A percentile compares a stretch with the other conserved stretches of the same genome.
Conservation (phyloP, 2,888 invertebrate genomes). For the Scaptomyza polygonia region DNA sequence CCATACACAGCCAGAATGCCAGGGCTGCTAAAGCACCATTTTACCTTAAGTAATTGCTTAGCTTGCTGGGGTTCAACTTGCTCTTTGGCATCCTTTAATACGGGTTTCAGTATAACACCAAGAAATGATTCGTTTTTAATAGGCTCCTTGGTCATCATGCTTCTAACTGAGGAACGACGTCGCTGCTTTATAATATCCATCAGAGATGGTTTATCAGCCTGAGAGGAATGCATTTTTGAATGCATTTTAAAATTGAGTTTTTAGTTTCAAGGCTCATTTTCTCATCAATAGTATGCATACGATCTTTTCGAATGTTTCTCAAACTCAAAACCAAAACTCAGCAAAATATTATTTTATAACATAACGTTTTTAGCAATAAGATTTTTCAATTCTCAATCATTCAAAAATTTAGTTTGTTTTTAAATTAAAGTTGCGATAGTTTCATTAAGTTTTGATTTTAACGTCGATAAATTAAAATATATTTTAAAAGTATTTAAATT, state of each 20-base stretch:
- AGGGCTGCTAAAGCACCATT: not conserved
- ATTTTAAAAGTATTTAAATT: too few relatives aligned
- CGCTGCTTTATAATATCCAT: conserved; percentile 77
- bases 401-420: too few relatives aligned
- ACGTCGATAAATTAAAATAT: too few relatives aligned
- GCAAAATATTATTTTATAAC: too few relatives aligned
- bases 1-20: too few relatives aligned
- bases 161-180: conserved; percentile 84
- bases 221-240: conserved; percentile 47
- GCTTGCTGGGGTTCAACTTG: conserved; percentile 81
- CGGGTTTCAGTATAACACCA: conserved; percentile 87
- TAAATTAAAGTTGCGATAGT: too few relatives aligned
- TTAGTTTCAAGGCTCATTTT: not conserved
- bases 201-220: conserved; percentile 70
- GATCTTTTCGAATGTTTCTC: too few relatives aligned
- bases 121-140: conserved; percentile 86
- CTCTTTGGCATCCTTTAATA: conserved; percentile 84
- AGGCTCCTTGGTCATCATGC: conserved; percentile 83
- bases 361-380: too few relatives aligned
- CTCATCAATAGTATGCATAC: too few relatives aligned
- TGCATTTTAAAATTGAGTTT: not conserved
- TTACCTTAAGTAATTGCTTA: conserved; percentile 82
- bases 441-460: too few relatives aligned
- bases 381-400: too few relatives aligned
- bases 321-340: too few relatives aligned